phyloP scores from a whole-genome alignment of 37 sponge, comb jelly and placozoan species.

The Chondrosia reniformis region DNA sequence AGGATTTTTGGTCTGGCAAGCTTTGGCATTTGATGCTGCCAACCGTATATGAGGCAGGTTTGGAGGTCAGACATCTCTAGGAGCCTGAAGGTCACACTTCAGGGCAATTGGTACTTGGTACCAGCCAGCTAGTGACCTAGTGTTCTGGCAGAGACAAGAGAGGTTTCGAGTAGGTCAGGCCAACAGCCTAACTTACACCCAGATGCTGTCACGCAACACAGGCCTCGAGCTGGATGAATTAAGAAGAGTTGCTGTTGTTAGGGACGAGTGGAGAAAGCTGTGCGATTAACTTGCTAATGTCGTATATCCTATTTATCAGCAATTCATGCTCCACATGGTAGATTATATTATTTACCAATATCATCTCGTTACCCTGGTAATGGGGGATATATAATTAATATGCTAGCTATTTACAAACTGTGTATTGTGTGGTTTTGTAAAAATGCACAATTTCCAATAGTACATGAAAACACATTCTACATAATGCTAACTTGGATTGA shows the following conservation, averaged over 20 bases:
- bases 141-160: too few species aligned
- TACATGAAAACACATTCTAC: too few species aligned
- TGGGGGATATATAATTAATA: too few species aligned
- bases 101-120: neutral
- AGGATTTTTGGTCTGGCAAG: neutral
- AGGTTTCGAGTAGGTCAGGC: neutral
- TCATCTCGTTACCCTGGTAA: too few species aligned
- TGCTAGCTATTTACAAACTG: too few species aligned
- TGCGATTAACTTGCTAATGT: too few species aligned
- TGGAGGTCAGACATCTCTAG: constrained; percentile 1
- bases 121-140: neutral
- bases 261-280: neutral
- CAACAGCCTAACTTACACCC: neutral
- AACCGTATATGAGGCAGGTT: neutral
- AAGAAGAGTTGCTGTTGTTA: neutral
- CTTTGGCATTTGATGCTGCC: neutral
- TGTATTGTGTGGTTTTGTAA: too few species aligned
- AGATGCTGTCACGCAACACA: neutral
- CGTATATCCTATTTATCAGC: too few species aligned
- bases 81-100: neutral
- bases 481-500: too few species aligned
- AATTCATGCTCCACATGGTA: too few species aligned
- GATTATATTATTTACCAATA: too few species aligned
- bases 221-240: neutral
- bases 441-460: too few species aligned